Percentiles rank a stretch among this genome's conserved stretches.
These are phyloP conservation scores for Prionace glauca DNA, from an alignment of 2,797 vertebrate genomes.

Conservation along the genomic window DNA sequence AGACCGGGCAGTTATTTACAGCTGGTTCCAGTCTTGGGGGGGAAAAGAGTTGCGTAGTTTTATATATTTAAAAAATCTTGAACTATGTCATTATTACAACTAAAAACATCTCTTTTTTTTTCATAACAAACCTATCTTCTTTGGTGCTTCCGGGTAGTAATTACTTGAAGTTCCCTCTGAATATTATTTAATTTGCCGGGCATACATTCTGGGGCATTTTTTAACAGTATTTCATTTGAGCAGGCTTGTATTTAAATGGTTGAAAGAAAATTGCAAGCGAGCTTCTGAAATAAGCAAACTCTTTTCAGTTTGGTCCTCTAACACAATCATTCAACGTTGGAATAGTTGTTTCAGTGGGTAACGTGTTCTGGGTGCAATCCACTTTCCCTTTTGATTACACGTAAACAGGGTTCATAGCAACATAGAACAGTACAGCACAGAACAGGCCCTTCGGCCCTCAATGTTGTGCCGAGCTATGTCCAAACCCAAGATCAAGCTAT, in stretches of 20 bases:
- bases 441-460: no score
- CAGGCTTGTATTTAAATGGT: not conserved
- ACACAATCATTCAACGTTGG: not conserved
- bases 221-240: not conserved
- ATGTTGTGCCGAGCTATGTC: no score
- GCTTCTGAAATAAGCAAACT: not conserved
- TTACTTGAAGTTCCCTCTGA: not conserved
- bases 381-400: not conserved
- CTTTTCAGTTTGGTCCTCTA: not conserved
- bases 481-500: no score
- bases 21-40: slow-evolving; percentile 11
- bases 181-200: not conserved
- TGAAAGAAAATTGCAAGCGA: not conserved
- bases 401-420: not conserved
- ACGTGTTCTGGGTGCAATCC: not conserved
- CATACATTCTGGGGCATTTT: no score
- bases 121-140: not conserved
- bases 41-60: slow-evolving; percentile 12
- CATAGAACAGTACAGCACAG: no score
- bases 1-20: slow-evolving; percentile 15
- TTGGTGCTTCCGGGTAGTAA: not conserved
- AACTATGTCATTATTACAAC: not conserved
- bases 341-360: not conserved
- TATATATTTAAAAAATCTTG: not conserved
- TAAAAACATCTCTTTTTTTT: not conserved